Evolutionary conservation across 2,113 vertebrate species (phyloP), one percentile per base, ranked within the genome.

Genomic region (Aspiorhynchus laticeps): DNA sequence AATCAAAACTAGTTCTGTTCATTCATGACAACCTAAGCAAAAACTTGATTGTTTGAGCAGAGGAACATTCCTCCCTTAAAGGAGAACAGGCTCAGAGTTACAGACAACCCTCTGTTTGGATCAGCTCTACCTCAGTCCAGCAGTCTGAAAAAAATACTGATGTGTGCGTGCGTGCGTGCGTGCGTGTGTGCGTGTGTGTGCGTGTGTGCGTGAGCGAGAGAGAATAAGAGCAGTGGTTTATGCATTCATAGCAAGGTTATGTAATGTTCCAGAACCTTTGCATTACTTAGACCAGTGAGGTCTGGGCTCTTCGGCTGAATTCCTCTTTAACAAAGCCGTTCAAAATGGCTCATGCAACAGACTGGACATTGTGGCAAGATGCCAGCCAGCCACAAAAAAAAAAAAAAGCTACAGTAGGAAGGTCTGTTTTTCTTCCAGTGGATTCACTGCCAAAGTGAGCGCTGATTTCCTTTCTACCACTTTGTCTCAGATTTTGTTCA

Each of bases 91-190:
- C 43, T 76, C 67, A 63, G 46, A 84, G 31, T 67, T 73, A 89
- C 79, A 82, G 84, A 74, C 84, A 77, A 36, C 78, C 76, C 41
- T 67, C 77, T 85, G 88, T 82, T 85, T 77, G 81, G 71, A 69
- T 63, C 43, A 87, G 85, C 33, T 56, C 46, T 28, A 84, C 24
- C 41, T 61, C 78, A 61, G 51, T 41, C 78, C 78, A 61, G 33
- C 53, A 61, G 3, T 63, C 80, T 2, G 33, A 82, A 82, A 82
- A 59, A 67, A 61, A 56, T 19, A 83, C 46, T 43, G 21, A 24
- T 79, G 38, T 81, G 56, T 84, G 41, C 61, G 38, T 51, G 48
- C 3, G 43, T 12, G 43, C 3, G 48, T 17, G 46, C 4, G 46
- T 48, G 46, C 14, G 46, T 15, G 14, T 48, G 46, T 48, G 48